Conservation (phyloP, 2,113 vertebrate genomes). For the Corapipo altera region DNA sequence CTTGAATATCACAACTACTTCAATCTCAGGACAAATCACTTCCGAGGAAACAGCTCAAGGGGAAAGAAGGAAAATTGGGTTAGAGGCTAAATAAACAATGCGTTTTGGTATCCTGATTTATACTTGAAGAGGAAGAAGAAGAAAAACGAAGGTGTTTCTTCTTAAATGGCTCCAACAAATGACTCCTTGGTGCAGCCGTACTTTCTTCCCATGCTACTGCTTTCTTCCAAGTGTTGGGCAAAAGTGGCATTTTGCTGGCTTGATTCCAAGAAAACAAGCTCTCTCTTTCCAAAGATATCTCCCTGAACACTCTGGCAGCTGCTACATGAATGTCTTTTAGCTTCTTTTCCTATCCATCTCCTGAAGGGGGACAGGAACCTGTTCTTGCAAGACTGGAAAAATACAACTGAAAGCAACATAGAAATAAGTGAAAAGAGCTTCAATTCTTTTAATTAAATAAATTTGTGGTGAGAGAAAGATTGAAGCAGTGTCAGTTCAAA, state of each 20-base stretch:
- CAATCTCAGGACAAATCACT: not conserved
- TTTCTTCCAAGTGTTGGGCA: not conserved
- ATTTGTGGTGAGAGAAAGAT: not conserved
- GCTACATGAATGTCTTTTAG: not conserved
- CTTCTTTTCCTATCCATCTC: not conserved
- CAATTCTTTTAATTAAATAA: slow-evolving; percentile 11
- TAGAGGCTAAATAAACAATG: not conserved
- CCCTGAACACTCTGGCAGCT: not conserved
- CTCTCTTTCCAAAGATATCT: not conserved
- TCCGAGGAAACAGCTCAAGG: not conserved
- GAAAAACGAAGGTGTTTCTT: not conserved
- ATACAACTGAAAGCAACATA: not conserved
- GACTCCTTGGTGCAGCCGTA: not conserved
- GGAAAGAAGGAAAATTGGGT: not conserved
- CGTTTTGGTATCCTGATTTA: not conserved
- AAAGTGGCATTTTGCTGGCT: not conserved
- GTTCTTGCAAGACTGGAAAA: not conserved
- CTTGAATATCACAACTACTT: not conserved
- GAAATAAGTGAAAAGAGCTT: not conserved
- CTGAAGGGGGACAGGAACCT: not conserved
- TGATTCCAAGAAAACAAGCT: not conserved
- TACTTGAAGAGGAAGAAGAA: not conserved
- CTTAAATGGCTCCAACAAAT: not conserved
- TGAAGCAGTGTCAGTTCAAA: slow-evolving; percentile 32
- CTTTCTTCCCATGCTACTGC: not conserved